These are phyloP conservation scores for Geotrypetes seraphini DNA, from an alignment of 2,797 vertebrate species.

Conservation along the genomic window DNA sequence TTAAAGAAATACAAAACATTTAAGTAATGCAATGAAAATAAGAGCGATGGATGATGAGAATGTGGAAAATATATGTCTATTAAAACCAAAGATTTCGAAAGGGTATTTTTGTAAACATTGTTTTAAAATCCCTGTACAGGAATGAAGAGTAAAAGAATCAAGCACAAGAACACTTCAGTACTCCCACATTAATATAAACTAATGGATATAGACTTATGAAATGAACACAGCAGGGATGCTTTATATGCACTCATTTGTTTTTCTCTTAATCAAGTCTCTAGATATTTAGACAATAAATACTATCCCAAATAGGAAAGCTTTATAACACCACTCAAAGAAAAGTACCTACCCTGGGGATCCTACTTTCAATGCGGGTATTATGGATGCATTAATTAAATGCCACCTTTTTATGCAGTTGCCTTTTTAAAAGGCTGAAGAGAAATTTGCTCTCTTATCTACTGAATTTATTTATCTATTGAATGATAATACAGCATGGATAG, in stretches of 20 bases:
- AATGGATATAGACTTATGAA: constrained; percentile 8
- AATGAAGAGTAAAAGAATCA: constrained; percentile 5
- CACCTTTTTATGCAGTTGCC: constrained; percentile 4
- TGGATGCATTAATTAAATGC: not conserved
- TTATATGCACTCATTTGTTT: constrained; percentile 2
- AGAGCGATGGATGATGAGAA: not conserved
- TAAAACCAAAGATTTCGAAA: not conserved
- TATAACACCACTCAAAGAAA: constrained; percentile 17
- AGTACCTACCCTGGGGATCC: not conserved
- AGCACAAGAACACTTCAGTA: constrained; percentile 6
- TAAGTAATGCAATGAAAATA: not conserved
- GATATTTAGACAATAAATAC: constrained; percentile 10
- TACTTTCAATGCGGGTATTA: constrained; percentile 4
- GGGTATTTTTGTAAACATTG: not conserved
- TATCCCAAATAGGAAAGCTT: constrained; percentile 7
- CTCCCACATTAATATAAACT: not conserved
- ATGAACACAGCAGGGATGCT: not conserved
- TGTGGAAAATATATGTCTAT: not conserved
- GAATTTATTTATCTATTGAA: constrained; percentile 11
- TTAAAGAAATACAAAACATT: not conserved
- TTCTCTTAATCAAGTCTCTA: constrained; percentile 10
- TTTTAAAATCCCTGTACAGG: not conserved
- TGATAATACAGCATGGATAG: too few relatives aligned
- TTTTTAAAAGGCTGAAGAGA: constrained; percentile 10
- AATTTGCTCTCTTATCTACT: not conserved